Conservation (phyloP, 2,797 vertebrate species). For the Helicolenus hilgendorfi region DNA sequence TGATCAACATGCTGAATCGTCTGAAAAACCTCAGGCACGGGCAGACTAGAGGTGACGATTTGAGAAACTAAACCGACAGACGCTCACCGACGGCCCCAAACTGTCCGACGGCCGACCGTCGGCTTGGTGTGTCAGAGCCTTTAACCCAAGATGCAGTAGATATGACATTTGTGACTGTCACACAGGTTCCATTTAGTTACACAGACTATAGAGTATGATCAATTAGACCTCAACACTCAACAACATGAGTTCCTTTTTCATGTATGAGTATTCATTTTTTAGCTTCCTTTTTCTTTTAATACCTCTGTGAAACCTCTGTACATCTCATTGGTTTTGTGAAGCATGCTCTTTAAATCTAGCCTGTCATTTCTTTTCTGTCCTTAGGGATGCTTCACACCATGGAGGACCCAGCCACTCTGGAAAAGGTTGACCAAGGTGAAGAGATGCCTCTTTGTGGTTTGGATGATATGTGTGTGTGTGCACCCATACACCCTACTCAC, state of each 20-base stretch:
- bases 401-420: constrained; percentile 88
- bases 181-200: neutral
- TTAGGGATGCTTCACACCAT: constrained; percentile 90
- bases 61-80: no score
- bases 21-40: no score
- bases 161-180: neutral
- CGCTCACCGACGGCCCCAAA: no score
- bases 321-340: neutral
- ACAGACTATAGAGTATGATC: neutral
- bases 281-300: neutral
- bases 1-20: no score
- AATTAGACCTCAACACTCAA: neutral
- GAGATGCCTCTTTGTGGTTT: constrained; percentile 9
- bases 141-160: neutral
- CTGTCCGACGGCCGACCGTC: no score
- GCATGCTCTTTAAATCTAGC: constrained; percentile 18
- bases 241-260: neutral
- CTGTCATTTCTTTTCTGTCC: constrained; percentile 34
- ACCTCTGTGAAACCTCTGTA: neutral
- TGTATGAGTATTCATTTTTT: neutral
- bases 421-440: constrained; percentile 93
- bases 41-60: no score
- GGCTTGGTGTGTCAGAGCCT: no score
- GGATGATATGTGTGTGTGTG: neutral
- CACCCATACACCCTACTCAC: neutral